Evolutionary conservation across 2,113 vertebrate genomes (phyloP).

Genomic region (Formicarius rufipectus): DNA sequence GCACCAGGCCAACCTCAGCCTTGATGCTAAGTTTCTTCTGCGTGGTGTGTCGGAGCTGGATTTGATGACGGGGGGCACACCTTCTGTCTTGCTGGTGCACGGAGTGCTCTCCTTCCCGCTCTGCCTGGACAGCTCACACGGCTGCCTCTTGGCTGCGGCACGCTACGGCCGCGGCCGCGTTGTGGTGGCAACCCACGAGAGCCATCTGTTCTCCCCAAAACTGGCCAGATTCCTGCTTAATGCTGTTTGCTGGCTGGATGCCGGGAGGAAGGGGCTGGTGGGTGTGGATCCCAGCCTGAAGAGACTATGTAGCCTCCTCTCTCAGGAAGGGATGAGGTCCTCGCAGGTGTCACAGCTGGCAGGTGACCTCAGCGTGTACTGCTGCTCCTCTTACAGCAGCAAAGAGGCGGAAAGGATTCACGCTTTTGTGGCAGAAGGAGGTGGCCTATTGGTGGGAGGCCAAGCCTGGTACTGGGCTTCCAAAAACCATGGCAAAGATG

Average conservation of each 20-base stretch:
- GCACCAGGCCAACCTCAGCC: conserved; percentile 58
- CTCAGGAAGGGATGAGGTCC: conserved; percentile 15
- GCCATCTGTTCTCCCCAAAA: conserved; percentile 50
- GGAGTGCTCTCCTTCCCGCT: conserved; percentile 67
- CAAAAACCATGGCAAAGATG: conserved; percentile 48
- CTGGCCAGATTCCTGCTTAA: conserved; percentile 70
- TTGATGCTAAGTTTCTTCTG: conserved; percentile 62
- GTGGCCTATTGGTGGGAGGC: conserved; percentile 71
- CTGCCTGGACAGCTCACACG: conserved; percentile 59
- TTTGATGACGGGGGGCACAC: conserved; percentile 47
- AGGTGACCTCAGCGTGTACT: conserved; percentile 63
- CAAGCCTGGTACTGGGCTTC: conserved; percentile 79
- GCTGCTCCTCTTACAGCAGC: conserved; percentile 59
- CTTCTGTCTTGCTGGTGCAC: conserved; percentile 71
- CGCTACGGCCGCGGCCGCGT: conserved; percentile 69
- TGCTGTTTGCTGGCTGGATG: conserved; percentile 73
- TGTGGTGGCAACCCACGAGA: conserved; percentile 69
- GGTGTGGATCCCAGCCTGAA: conserved; percentile 59
- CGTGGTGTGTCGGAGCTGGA: conserved; percentile 56
- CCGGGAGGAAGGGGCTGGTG: conserved; percentile 62
- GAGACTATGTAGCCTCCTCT: conserved; percentile 37
- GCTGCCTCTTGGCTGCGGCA: conserved; percentile 69
- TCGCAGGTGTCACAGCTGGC: conserved; percentile 41
- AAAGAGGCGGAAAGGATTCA: conserved; percentile 51
- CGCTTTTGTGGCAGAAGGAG: conserved; percentile 76